A percentile compares a stretch with the other conserved stretches of the same genome.
phyloP scores from a whole-genome alignment of 2,888 invertebrate species.

The Drosophila vallismaia region DNA sequence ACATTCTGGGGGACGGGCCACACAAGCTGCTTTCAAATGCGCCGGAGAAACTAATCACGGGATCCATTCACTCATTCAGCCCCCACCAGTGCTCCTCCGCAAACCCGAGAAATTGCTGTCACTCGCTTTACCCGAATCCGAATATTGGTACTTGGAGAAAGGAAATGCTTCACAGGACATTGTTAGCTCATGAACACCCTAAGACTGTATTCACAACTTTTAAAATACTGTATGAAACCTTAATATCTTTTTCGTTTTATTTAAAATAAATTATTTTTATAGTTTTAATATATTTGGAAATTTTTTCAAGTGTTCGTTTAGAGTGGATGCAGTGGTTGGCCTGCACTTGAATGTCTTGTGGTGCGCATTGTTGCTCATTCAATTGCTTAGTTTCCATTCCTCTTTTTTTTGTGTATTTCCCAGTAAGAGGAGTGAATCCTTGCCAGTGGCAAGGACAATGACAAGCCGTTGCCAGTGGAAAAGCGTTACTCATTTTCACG shows the following conservation, averaged over 20 bases:
- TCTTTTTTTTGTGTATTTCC: conserved; percentile 11
- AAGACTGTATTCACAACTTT: not conserved
- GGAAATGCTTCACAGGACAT: not conserved
- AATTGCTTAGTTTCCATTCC: conserved; percentile 66
- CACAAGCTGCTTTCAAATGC: conserved; percentile 24
- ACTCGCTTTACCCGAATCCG: conserved; percentile 43
- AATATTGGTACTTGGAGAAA: conserved; percentile 45
- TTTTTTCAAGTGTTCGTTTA: not conserved
- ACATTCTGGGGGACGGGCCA: conserved; percentile 2
- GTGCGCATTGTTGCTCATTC: conserved; percentile 76
- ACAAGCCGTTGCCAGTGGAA: conserved; percentile 28
- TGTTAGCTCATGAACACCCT: no score
- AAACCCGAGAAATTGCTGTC: conserved; percentile 24
- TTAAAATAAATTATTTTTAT: not conserved
- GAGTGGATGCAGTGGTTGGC: conserved; percentile 13
- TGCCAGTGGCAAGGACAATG: conserved; percentile 53
- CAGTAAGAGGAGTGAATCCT: conserved; percentile 18
- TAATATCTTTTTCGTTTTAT: not conserved
- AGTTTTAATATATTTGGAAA: not conserved
- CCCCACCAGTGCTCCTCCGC: conserved; percentile 11
- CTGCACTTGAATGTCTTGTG: conserved; percentile 71
- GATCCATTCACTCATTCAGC: conserved; percentile 48
- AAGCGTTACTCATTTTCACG: conserved; percentile 64
- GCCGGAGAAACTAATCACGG: conserved; percentile 65
- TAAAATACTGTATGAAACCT: not conserved